Evolutionary conservation across 2,797 vertebrate species (phyloP), one percentile per base, ranked within the genome.

Genomic region (Melanotaenia nigrans): DNA sequence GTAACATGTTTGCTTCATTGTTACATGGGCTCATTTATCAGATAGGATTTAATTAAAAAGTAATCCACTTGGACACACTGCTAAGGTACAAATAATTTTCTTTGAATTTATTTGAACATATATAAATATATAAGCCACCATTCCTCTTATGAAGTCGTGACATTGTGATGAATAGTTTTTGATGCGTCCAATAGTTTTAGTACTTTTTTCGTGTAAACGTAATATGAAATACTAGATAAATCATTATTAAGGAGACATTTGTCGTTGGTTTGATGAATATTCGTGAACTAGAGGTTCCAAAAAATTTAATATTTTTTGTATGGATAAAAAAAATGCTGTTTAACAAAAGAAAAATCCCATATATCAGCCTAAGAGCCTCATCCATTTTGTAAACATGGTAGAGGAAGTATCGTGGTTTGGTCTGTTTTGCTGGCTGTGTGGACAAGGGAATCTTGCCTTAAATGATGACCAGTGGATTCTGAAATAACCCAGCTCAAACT

Each of bases 1-100:
- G 36, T 53, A 24, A 25, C 35, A 40, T 36, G 58, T 65, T 60
- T 32, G 57, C 3, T 32, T 45, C 5, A 12, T 49, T 69, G 20
- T 32, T 61, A 1, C 32, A 10, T 42, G 22, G 3, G 35, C 20
- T 32, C 35, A 24, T 42, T 69, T 69, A 12, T 47, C 18, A 40
- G 71, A n/a, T 24, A 75, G 47, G 62, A 60, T 76, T 76, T 35
- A 42, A 66, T 7, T 70, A 71, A 40, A 30, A 40, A 82, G 24
- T 72, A 32, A 73, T 62, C 61, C 7, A 20, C 55, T 68, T 54
- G 57, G 56, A 81, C 54, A 79, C 54, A 33, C n/a, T 25, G n/a
- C 3, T 2, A 12, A 82, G 81, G 75, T 85, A 83, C 20, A 53
- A 38, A 0, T 61, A 28, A 2, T 79, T 82, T 62, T 3, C 16